These are phyloP conservation scores for Drosophila melanica DNA, from an alignment of 1,140 invertebrate species.

Conservation along the genomic window DNA sequence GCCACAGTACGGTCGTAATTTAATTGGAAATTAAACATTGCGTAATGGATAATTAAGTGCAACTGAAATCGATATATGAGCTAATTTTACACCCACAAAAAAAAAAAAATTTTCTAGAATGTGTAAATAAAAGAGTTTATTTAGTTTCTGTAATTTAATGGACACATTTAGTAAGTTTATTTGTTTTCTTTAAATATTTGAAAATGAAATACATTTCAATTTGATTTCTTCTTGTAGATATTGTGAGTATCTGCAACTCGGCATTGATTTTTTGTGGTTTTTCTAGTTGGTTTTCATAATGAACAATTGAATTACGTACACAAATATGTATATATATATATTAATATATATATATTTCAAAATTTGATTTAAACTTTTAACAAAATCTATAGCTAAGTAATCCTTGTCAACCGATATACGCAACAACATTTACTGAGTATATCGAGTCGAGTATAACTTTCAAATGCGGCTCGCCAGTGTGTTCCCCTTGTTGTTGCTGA, in stretches of 20 bases:
- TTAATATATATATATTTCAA: constrained; percentile 54
- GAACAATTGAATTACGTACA: constrained; percentile 77
- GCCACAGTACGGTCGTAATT: constrained; percentile 50
- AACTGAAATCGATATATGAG: not conserved
- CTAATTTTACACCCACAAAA: not conserved
- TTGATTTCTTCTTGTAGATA: constrained; percentile 15
- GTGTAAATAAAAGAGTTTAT: not conserved
- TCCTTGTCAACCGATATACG: constrained; percentile 15
- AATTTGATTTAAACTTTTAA: constrained; percentile 45
- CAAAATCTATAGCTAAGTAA: constrained; percentile 53
- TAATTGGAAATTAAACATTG: constrained; percentile 57
- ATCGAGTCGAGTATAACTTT: constrained; percentile 31
- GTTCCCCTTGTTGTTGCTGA: constrained; percentile 62
- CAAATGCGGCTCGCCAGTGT: constrained; percentile 42
- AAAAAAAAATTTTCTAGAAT: no score
- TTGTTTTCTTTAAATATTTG: constrained; percentile 34
- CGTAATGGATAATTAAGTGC: not conserved
- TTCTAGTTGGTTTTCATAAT: constrained; percentile 32
- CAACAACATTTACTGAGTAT: constrained; percentile 24
- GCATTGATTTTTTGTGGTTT: constrained; percentile 27
- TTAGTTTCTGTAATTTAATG: constrained; percentile 54
- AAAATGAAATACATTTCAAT: constrained; percentile 34
- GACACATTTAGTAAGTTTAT: constrained; percentile 61
- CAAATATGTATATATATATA: constrained; percentile 67
- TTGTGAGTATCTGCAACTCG: constrained; percentile 26